Evolutionary conservation across 2,113 vertebrate species (phyloP).

Genomic region (Spea bombifrons): DNA sequence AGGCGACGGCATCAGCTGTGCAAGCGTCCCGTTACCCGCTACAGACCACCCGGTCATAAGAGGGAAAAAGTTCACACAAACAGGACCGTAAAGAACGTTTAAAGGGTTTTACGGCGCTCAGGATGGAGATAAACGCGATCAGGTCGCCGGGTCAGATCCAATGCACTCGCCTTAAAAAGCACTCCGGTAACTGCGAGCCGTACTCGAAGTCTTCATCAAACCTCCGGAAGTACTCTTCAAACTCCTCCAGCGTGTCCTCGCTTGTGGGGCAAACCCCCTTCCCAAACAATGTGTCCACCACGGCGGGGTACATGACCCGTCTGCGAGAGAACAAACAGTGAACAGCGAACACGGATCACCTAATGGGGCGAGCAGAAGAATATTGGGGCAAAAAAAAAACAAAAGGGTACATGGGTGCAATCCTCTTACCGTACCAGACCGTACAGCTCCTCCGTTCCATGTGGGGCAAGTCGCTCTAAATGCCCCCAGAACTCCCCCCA

Average conservation of each 20-base stretch:
- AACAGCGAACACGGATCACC: background rate
- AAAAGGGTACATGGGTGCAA: background rate
- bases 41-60: too few relatives aligned
- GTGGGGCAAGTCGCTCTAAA: slow-evolving; percentile 58
- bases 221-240: slow-evolving; percentile 68
- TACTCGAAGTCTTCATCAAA: slow-evolving; percentile 75
- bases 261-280: slow-evolving; percentile 62
- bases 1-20: too few relatives aligned
- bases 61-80: too few relatives aligned
- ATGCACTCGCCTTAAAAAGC: slow-evolving; percentile 65
- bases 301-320: slow-evolving; percentile 69
- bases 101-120: slow-evolving; percentile 65
- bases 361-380: background rate
- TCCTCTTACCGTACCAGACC: slow-evolving; percentile 69
- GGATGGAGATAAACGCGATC: slow-evolving; percentile 47
- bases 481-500: slow-evolving; percentile 65
- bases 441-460: slow-evolving; percentile 62
- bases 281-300: slow-evolving; percentile 70
- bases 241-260: slow-evolving; percentile 60
- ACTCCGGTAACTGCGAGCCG: slow-evolving; percentile 70
- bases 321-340: slow-evolving; percentile 55
- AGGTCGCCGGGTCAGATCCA: too few relatives aligned
- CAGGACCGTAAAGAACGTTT: too few relatives aligned
- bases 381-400: background rate
- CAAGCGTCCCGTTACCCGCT: too few relatives aligned